A percentile compares a stretch with the other conserved stretches of the same genome.
phyloP scores from a whole-genome alignment of 2,888 invertebrate species.

The Griposia aprilina region DNA sequence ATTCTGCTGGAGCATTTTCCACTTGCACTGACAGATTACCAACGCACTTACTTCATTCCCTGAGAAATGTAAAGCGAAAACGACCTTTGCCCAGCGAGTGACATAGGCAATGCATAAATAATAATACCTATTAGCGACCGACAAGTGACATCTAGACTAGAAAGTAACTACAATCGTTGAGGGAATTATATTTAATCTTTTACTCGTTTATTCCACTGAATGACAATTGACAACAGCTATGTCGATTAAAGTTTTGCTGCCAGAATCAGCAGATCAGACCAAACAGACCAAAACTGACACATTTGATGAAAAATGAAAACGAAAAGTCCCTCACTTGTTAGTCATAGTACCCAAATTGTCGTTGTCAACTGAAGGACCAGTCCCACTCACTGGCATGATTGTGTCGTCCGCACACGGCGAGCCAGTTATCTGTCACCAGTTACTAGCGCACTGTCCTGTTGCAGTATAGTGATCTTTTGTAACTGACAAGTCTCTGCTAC shows the following conservation, averaged over 20 bases:
- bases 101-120: slow-evolving; percentile 3
- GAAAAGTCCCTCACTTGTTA: slow-evolving; percentile 22
- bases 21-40: neutral
- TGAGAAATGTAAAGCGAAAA: slow-evolving; percentile 5
- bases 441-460: slow-evolving; percentile 29
- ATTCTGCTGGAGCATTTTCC: neutral
- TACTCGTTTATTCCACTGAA: neutral
- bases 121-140: neutral
- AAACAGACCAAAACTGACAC: neutral
- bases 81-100: slow-evolving; percentile 15
- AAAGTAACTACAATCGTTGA: slow-evolving; percentile 5
- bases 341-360: slow-evolving; percentile 37
- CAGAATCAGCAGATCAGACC: neutral
- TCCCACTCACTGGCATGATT: slow-evolving; percentile 49
- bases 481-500: slow-evolving; percentile 33
- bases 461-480: slow-evolving; percentile 30
- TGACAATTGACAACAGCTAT: neutral
- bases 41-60: slow-evolving; percentile 1
- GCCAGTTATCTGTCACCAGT: slow-evolving; percentile 57
- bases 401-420: slow-evolving; percentile 47
- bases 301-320: slow-evolving; percentile 11
- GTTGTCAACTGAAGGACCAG: slow-evolving; percentile 40
- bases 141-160: slow-evolving; percentile 4
- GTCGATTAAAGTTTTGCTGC: neutral
- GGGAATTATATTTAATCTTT: neutral